Percentiles rank a stretch among this genome's conserved stretches.
Conservation (phyloP, 2,113 vertebrate genomes). For the Hyla sarda region DNA sequence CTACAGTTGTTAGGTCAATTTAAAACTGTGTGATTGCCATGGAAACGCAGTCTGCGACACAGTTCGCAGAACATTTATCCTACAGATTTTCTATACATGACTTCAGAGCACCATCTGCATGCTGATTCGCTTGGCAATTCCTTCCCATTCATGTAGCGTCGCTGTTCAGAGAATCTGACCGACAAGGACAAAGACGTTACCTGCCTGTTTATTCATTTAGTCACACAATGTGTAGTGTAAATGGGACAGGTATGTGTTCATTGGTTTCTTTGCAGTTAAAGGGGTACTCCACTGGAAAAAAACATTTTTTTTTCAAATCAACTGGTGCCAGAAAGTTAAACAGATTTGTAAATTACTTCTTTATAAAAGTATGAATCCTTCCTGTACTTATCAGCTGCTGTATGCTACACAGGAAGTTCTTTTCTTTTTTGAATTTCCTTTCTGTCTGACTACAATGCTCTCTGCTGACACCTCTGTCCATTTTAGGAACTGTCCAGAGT, state of each 20-base stretch:
- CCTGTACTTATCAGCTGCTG: too few species aligned
- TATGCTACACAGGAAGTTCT: too few species aligned
- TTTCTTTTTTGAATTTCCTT: too few species aligned
- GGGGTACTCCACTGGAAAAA: too few species aligned
- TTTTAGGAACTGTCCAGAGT: too few species aligned
- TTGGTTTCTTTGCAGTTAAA: too few species aligned
- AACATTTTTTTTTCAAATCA: too few species aligned
- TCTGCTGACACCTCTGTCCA: too few species aligned
- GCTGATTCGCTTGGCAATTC: slow-evolving; percentile 56
- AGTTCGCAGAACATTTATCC: slow-evolving; percentile 55
- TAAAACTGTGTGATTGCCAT: slow-evolving; percentile 57
- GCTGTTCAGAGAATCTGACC: neutral
- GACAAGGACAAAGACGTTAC: neutral
- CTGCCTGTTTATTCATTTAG: neutral
- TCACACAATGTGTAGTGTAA: neutral
- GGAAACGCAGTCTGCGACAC: slow-evolving; percentile 54
- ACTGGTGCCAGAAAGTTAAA: too few species aligned
- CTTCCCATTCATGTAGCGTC: slow-evolving; percentile 31
- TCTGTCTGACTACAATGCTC: too few species aligned
- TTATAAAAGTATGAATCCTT: too few species aligned
- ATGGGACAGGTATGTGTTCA: neutral
- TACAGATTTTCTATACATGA: slow-evolving; percentile 50
- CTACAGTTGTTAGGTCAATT: slow-evolving; percentile 54
- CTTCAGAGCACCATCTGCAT: slow-evolving; percentile 62
- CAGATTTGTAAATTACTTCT: too few species aligned